Percentiles rank a stretch among this genome's conserved stretches.
phyloP scores from a whole-genome alignment of 2,113 vertebrate genomes.

The Peromyscus maniculatus region DNA sequence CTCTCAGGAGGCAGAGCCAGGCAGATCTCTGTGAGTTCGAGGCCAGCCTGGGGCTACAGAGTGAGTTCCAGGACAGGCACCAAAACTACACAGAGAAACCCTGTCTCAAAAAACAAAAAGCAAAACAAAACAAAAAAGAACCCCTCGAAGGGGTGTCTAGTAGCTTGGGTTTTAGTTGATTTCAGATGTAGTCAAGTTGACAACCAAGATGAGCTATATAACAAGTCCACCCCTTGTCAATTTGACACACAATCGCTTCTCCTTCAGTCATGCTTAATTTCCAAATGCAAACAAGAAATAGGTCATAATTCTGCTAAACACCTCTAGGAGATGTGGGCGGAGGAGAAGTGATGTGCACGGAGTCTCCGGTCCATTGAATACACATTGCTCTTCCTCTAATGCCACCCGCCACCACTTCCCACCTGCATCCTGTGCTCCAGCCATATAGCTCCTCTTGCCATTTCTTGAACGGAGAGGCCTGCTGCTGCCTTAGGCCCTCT shows the following conservation, averaged over 20 bases:
- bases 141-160: neutral
- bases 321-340: neutral
- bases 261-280: neutral
- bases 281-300: neutral
- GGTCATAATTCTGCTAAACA: neutral
- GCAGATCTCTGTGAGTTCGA: too few species aligned
- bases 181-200: neutral
- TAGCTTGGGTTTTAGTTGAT: neutral
- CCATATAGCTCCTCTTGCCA: neutral
- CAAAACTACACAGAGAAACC: too few species aligned
- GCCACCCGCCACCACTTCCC: neutral
- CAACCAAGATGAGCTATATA: neutral
- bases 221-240: neutral
- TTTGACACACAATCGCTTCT: neutral
- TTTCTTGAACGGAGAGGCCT: neutral
- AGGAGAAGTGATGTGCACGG: too few species aligned
- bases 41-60: too few species aligned
- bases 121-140: too few species aligned
- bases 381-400: accelerated
- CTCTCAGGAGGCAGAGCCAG: too few species aligned
- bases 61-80: too few species aligned
- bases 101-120: too few species aligned
- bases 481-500: neutral
- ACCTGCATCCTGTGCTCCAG: neutral
- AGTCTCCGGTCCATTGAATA: neutral